Conservation (phyloP, 2,113 vertebrate species). For the Andinoacara biseriatus region DNA sequence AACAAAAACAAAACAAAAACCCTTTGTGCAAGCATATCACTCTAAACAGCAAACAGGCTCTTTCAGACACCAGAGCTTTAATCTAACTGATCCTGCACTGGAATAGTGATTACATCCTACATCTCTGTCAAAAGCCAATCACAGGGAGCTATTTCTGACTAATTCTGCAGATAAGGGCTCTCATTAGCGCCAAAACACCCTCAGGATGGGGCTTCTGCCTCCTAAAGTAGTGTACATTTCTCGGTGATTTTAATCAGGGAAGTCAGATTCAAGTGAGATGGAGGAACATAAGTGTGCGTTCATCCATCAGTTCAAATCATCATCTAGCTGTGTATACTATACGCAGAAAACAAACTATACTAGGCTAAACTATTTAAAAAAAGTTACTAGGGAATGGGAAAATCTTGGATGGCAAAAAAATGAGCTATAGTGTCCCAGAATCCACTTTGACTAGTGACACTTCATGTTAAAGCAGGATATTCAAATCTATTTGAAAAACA, state of each 20-base stretch:
- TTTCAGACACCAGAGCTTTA: neutral
- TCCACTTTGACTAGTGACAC: neutral
- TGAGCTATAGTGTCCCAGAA: neutral
- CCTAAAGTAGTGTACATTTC: neutral
- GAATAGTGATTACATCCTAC: slow-evolving; percentile 2
- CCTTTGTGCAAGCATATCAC: neutral
- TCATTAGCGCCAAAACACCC: neutral
- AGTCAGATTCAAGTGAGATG: neutral
- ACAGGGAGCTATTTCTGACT: neutral
- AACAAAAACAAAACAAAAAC: neutral
- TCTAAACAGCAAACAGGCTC: neutral
- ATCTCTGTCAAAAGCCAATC: slow-evolving; percentile 26
- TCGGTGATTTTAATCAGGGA: slow-evolving; percentile 3
- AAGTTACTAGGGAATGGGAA: neutral
- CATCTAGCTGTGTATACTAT: no score
- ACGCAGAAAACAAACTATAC: no score
- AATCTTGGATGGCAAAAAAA: neutral
- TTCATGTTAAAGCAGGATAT: neutral
- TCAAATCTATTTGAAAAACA: neutral
- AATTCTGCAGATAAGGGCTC: neutral
- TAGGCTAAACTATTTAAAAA: no score
- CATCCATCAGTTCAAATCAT: neutral
- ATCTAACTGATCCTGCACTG: neutral
- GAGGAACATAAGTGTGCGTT: neutral
- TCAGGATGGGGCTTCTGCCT: neutral